Conservation (phyloP, 2,888 invertebrate species). For the Hirtodrosophila confusa region DNA sequence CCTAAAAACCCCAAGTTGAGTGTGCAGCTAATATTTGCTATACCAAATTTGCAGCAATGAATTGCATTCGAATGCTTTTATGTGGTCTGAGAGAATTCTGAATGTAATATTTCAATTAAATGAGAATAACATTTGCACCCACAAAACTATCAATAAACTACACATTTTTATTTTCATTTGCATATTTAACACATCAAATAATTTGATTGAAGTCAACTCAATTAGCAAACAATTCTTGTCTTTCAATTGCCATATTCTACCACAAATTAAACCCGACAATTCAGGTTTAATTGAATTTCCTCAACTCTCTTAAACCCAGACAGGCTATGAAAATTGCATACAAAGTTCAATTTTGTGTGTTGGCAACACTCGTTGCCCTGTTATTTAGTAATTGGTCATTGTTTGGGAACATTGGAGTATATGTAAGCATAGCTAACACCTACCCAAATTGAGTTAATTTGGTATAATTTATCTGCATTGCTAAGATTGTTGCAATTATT, state of each 20-base stretch:
- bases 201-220: constrained; percentile 11
- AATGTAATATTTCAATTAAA: constrained; percentile 28
- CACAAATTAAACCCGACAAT: constrained; percentile 11
- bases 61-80: constrained; percentile 1
- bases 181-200: constrained; percentile 21
- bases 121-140: constrained; percentile 12
- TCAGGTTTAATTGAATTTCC: constrained; percentile 18
- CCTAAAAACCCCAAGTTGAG: constrained; percentile 14
- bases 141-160: constrained; percentile 1
- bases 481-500: too few relatives aligned
- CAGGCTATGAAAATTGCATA: not conserved
- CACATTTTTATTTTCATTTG: constrained; percentile 11
- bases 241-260: constrained; percentile 16
- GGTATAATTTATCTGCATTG: too few relatives aligned
- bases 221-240: constrained; percentile 21
- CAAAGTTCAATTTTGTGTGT: not conserved
- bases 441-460: too few relatives aligned
- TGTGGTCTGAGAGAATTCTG: not conserved
- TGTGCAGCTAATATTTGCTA: constrained; percentile 38
- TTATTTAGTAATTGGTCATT: too few relatives aligned
- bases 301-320: not conserved
- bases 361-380: too few relatives aligned
- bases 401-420: too few relatives aligned
- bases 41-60: constrained; percentile 12
- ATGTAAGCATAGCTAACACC: too few relatives aligned